Conservation (phyloP, 2,888 invertebrate genomes). For the Stenoptilia bipunctidactyla region DNA sequence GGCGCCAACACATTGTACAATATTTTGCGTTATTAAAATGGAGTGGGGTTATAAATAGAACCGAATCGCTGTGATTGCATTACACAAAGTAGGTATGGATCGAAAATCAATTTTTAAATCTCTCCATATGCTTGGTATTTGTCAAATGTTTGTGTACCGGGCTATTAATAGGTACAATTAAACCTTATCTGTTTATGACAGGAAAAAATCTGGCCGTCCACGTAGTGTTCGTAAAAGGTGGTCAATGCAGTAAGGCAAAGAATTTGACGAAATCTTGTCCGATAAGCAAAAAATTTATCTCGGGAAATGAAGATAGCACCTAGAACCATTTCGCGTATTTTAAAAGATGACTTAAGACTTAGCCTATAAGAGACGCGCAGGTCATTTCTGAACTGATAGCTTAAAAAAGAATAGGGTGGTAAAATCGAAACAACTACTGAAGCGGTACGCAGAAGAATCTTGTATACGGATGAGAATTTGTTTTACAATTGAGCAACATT, state of each 20-base stretch:
- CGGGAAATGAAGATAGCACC: slow-evolving; percentile 14
- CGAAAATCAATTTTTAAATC: slow-evolving; percentile 4
- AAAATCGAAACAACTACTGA: no score
- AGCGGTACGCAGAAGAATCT: slow-evolving; percentile 4
- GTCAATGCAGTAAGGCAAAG: slow-evolving; percentile 11
- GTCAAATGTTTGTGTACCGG: slow-evolving; percentile 8
- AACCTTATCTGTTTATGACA: slow-evolving; percentile 10
- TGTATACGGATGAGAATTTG: slow-evolving; percentile 4
- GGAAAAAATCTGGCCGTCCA: slow-evolving; percentile 8
- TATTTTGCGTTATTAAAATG: neutral
- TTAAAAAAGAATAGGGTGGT: slow-evolving; percentile 4
- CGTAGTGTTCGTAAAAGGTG: slow-evolving; percentile 10
- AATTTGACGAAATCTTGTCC: slow-evolving; percentile 12
- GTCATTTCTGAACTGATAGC: slow-evolving; percentile 4
- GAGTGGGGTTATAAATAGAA: no score
- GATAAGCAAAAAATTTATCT: slow-evolving; percentile 11
- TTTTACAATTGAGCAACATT: slow-evolving; percentile 3
- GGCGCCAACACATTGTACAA: neutral
- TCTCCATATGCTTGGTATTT: slow-evolving; percentile 5
- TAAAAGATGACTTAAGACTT: slow-evolving; percentile 12
- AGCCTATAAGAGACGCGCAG: slow-evolving; percentile 9
- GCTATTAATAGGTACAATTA: slow-evolving; percentile 7
- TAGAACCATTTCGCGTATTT: slow-evolving; percentile 12
- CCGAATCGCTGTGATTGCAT: no score
- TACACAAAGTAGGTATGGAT: slow-evolving; percentile 7